phyloP scores from a whole-genome alignment of 2,113 vertebrate genomes.

The Polypterus senegalus region DNA sequence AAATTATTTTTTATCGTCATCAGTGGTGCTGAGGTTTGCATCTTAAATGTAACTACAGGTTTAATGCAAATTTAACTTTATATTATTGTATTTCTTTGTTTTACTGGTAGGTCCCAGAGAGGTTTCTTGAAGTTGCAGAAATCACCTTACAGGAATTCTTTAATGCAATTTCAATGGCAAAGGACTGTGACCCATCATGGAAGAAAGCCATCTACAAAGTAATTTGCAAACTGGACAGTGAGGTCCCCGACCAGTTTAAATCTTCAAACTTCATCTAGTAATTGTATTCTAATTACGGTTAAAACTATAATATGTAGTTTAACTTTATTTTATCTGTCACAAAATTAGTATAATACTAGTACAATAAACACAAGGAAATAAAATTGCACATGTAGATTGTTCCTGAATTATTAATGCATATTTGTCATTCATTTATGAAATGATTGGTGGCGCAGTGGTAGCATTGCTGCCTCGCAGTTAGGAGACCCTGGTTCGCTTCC shows the following conservation, averaged over 20 bases:
- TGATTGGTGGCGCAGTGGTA: too few relatives aligned
- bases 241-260: slow-evolving; percentile 83
- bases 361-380: neutral
- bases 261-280: slow-evolving; percentile 59
- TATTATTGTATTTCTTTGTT: slow-evolving; percentile 17
- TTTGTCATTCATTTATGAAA: too few relatives aligned
- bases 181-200: slow-evolving; percentile 87
- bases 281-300: slow-evolving; percentile 23
- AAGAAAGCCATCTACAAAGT: slow-evolving; percentile 97
- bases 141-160: slow-evolving; percentile 87
- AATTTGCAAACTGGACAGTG: slow-evolving; percentile 90
- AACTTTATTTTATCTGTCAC: neutral
- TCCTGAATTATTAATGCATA: neutral
- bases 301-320: neutral
- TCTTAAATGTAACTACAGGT: too few relatives aligned
- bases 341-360: neutral
- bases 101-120: slow-evolving; percentile 67
- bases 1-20: too few relatives aligned
- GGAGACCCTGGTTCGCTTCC: too few relatives aligned
- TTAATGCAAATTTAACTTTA: too few relatives aligned
- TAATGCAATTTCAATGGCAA: slow-evolving; percentile 66
- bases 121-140: slow-evolving; percentile 82
- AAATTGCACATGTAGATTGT: neutral
- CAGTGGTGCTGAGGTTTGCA: too few relatives aligned
- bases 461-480: too few relatives aligned